Conservation (phyloP, 2,888 invertebrate species). For the Lycaena phlaeas region DNA sequence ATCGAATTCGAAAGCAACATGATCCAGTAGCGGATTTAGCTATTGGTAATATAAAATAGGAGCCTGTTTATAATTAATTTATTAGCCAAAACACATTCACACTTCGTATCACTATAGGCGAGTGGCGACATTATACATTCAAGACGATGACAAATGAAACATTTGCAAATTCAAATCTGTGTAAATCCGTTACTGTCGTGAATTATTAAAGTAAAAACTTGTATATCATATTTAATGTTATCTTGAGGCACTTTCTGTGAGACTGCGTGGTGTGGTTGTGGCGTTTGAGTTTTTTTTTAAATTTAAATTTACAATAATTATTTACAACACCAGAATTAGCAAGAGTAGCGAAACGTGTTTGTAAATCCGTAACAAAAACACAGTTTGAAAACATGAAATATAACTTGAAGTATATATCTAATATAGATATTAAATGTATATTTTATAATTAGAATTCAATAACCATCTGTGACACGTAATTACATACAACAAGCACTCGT, state of each 20-base stretch:
- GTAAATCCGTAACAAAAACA: slow-evolving; percentile 44
- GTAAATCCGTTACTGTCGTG: slow-evolving; percentile 5
- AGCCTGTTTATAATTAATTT: too few species aligned
- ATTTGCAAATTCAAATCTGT: neutral
- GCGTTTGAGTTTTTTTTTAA: slow-evolving; percentile 14
- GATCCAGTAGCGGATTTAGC: too few species aligned
- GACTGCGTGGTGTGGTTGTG: slow-evolving; percentile 28
- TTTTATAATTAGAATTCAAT: slow-evolving; percentile 48
- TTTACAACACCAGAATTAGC: slow-evolving; percentile 24
- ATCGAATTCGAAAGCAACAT: too few species aligned
- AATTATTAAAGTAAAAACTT: slow-evolving; percentile 11
- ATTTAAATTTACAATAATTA: slow-evolving; percentile 20
- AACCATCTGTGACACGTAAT: slow-evolving; percentile 57
- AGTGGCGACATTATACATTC: too few species aligned
- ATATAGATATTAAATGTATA: slow-evolving; percentile 24
- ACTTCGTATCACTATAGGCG: too few species aligned
- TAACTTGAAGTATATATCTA: slow-evolving; percentile 44
- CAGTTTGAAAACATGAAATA: slow-evolving; percentile 46
- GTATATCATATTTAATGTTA: slow-evolving; percentile 15
- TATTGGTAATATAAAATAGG: too few species aligned
- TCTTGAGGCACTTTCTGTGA: slow-evolving; percentile 37
- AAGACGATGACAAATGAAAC: too few species aligned
- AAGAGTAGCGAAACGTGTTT: slow-evolving; percentile 57
- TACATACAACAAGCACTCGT: slow-evolving; percentile 63
- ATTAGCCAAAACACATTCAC: too few species aligned